A percentile compares a stretch with the other conserved stretches of the same genome.
These are phyloP conservation scores for Altica lythri DNA, from an alignment of 2,888 invertebrate genomes.

Conservation along the genomic window DNA sequence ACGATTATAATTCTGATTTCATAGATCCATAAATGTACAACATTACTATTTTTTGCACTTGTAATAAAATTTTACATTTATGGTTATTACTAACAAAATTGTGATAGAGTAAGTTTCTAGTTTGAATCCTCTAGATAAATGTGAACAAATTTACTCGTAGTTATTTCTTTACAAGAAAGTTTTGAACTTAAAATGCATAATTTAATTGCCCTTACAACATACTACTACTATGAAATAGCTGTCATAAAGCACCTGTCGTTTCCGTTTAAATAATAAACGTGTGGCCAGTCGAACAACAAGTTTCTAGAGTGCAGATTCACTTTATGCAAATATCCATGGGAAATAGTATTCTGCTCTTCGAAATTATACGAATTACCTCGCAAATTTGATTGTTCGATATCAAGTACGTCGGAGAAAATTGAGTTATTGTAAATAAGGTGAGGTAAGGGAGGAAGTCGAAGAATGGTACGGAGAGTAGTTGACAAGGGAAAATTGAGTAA, in stretches of 20 bases:
- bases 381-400: conserved; percentile 25
- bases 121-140: too few species aligned
- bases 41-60: too few species aligned
- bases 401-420: conserved; percentile 24
- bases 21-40: too few species aligned
- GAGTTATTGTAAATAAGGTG: conserved; percentile 14
- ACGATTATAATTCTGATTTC: too few species aligned
- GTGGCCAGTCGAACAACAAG: conserved; percentile 9
- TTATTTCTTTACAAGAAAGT: too few species aligned
- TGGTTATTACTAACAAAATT: too few species aligned
- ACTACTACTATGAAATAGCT: too few species aligned
- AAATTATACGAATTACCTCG: conserved; percentile 23
- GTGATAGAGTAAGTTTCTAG: too few species aligned
- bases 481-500: conserved; percentile 11
- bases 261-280: conserved; percentile 8
- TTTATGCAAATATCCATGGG: conserved; percentile 22
- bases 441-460: neutral
- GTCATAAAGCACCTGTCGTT: conserved; percentile 3
- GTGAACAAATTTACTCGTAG: too few species aligned
- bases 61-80: too few species aligned
- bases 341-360: conserved; percentile 16
- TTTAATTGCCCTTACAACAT: too few species aligned
- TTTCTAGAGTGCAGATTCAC: conserved; percentile 8
- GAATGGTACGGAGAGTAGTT: neutral
- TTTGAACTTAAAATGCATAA: too few species aligned